These are phyloP conservation scores for Ctenopoma multispine DNA, from an alignment of 2,797 vertebrate genomes.

Conservation along the genomic window DNA sequence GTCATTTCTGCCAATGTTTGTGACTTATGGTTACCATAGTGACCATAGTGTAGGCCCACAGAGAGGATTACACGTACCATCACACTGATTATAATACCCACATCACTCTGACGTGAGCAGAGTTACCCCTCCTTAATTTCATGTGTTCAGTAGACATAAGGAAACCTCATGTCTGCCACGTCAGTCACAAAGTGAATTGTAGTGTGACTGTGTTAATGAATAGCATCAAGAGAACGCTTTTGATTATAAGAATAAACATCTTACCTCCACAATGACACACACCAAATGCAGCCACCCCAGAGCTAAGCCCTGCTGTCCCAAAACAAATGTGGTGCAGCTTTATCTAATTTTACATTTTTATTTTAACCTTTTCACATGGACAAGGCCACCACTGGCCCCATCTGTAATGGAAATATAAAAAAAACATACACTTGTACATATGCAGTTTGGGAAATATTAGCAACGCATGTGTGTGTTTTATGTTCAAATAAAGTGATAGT, in stretches of 20 bases:
- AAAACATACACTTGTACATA: too few relatives aligned
- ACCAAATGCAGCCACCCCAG: not conserved
- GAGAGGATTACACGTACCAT: not conserved
- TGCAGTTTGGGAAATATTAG: not conserved
- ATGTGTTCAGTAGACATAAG: slow-evolving; percentile 18
- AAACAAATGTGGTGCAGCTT: slow-evolving; percentile 21
- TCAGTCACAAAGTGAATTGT: slow-evolving; percentile 20
- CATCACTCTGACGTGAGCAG: slow-evolving; percentile 6
- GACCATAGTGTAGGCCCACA: too few relatives aligned
- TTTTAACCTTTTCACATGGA: not conserved
- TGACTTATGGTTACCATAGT: not conserved
- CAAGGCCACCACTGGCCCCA: not conserved
- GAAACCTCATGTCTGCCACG: slow-evolving; percentile 31
- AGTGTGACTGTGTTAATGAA: slow-evolving; percentile 24
- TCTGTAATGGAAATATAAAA: slow-evolving; percentile 1
- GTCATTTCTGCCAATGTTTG: not conserved
- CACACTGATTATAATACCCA: not conserved
- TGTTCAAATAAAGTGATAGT: too few relatives aligned
- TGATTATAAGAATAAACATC: slow-evolving; percentile 50
- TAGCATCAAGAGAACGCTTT: slow-evolving; percentile 37
- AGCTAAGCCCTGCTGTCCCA: slow-evolving; percentile 9
- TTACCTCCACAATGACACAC: slow-evolving; percentile 30
- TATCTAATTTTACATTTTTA: not conserved
- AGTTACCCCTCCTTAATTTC: not conserved
- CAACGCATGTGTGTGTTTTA: not conserved